Percentiles rank a stretch among this genome's conserved stretches.
These are phyloP conservation scores for Herpailurus yagouaroundi DNA, from an alignment of 2,113 vertebrate genomes.

Conservation along the genomic window DNA sequence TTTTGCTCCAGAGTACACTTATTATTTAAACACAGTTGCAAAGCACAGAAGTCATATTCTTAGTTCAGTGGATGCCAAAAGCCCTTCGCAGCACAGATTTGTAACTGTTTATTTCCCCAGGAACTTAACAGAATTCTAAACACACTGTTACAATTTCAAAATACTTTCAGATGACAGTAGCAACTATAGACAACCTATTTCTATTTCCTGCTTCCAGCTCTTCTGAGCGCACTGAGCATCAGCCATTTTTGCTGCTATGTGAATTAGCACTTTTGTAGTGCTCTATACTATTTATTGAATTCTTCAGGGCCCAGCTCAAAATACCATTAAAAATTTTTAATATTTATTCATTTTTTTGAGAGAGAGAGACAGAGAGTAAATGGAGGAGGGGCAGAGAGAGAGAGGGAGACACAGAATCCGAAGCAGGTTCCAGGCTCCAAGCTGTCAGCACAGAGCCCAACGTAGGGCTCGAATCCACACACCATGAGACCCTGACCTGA, in stretches of 20 bases:
- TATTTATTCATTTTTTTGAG: too few species aligned
- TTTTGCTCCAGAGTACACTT: background rate
- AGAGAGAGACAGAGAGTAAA: too few species aligned
- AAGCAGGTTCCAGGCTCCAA: too few species aligned
- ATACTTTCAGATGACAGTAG: conserved; percentile 19
- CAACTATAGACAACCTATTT: conserved; percentile 11
- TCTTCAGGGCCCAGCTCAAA: conserved; percentile 45
- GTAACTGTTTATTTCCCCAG: conserved; percentile 34
- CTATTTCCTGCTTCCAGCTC: conserved; percentile 11
- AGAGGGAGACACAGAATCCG: too few species aligned
- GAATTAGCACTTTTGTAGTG: conserved; percentile 20
- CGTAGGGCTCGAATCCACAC: too few species aligned
- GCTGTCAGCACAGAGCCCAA: too few species aligned
- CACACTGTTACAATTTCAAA: conserved; percentile 12
- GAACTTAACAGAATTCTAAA: conserved; percentile 45
- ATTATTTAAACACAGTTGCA: background rate
- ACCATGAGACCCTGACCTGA: too few species aligned
- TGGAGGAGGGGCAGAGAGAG: too few species aligned
- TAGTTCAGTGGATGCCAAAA: background rate
- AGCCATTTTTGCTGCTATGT: conserved; percentile 31
- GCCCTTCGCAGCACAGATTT: background rate
- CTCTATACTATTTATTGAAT: conserved; percentile 45
- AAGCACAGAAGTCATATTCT: background rate
- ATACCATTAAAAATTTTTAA: background rate
- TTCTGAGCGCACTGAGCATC: background rate